phyloP scores from a whole-genome alignment of 1,140 invertebrate genomes.

The Caenorhabditis latens region DNA sequence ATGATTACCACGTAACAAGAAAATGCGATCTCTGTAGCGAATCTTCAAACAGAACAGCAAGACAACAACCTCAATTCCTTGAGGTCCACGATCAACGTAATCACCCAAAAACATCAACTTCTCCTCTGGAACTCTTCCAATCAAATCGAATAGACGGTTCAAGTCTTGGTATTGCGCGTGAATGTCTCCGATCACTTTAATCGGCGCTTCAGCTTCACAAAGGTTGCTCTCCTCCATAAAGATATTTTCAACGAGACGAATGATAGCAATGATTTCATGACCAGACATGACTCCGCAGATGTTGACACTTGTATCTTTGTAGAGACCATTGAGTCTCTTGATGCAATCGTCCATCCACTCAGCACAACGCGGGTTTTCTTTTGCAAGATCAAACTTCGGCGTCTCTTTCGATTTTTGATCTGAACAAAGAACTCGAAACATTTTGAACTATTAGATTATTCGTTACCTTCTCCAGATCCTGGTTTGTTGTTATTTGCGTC shows the following conservation, averaged over 20 bases:
- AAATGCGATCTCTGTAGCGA: constrained; percentile 82
- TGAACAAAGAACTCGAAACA: not conserved
- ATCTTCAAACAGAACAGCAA: constrained; percentile 66
- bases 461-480: not conserved
- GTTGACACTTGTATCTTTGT: constrained; percentile 8
- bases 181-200: constrained; percentile 80
- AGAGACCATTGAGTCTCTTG: constrained; percentile 34
- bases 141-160: constrained; percentile 80
- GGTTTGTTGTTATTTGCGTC: constrained; percentile 22
- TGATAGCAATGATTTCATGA: constrained; percentile 59
- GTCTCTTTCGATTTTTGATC: not conserved
- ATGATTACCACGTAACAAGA: constrained; percentile 82
- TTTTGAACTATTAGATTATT: no score
- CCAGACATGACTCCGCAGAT: constrained; percentile 3
- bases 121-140: constrained; percentile 78
- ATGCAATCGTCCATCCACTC: constrained; percentile 21
- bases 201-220: constrained; percentile 62
- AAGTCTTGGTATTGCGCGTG: constrained; percentile 81
- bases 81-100: constrained; percentile 90
- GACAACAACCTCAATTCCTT: constrained; percentile 79
- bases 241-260: constrained; percentile 47
- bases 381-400: not conserved
- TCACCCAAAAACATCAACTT: constrained; percentile 84
- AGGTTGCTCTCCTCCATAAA: constrained; percentile 57
- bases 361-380: not conserved